These are phyloP conservation scores for Artibeus lituratus DNA, from an alignment of 2,797 vertebrate species.

Conservation along the genomic window DNA sequence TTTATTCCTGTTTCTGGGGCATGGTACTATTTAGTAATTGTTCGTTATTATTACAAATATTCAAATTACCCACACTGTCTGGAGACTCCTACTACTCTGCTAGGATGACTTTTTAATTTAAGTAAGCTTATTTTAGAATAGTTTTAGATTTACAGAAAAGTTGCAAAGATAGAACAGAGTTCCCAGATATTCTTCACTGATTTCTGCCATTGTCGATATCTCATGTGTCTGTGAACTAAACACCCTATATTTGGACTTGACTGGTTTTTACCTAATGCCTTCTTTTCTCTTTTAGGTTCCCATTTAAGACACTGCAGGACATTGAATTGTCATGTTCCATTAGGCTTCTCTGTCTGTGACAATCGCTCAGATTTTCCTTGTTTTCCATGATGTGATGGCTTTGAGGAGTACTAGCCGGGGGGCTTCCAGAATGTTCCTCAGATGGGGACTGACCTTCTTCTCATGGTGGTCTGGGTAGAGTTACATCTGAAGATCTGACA, in stretches of 20 bases:
- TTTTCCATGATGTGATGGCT: background rate
- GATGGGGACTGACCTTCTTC: background rate
- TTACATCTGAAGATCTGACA: background rate
- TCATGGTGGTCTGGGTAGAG: background rate
- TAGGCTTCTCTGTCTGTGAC: background rate
- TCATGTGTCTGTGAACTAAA: background rate
- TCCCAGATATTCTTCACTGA: rapidly evolving
- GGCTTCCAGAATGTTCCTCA: background rate
- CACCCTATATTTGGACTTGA: background rate
- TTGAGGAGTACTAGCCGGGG: background rate
- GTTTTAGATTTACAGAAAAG: background rate
- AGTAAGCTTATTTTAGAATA: background rate
- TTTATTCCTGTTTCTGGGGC: background rate
- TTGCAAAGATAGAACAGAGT: background rate
- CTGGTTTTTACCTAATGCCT: background rate
- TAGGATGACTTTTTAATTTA: background rate
- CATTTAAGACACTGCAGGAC: background rate
- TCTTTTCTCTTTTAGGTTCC: background rate
- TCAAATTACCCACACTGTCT: background rate
- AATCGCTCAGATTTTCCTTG: background rate
- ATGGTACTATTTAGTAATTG: background rate
- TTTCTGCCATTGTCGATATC: background rate
- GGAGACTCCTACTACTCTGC: background rate
- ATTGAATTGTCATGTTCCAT: background rate
- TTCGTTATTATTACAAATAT: background rate